phyloP scores from a whole-genome alignment of 1,140 invertebrate species.

The Trichomalopsis sarcophagae region DNA sequence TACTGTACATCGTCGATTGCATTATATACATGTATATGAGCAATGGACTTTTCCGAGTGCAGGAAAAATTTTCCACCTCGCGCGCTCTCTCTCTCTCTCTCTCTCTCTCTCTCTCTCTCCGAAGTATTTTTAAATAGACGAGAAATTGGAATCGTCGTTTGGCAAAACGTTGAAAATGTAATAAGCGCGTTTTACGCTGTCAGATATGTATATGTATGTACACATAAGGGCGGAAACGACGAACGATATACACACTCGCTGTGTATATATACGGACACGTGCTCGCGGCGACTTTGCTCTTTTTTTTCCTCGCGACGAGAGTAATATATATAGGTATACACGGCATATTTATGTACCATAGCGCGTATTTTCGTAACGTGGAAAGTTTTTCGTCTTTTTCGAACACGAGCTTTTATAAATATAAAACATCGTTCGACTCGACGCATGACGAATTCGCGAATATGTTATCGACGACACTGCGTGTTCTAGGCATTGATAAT shows the following conservation, averaged over 20 bases:
- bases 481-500: not conserved
- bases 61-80: not conserved
- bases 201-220: not conserved
- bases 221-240: not conserved
- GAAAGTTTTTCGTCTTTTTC: not conserved
- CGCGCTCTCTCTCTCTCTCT: not conserved
- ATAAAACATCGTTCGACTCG: not conserved
- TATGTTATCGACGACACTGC: not conserved
- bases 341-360: not conserved
- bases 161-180: not conserved
- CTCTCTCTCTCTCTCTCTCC: not conserved
- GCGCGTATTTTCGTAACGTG: not conserved
- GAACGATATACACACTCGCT: not conserved
- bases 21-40: not conserved
- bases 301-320: not conserved
- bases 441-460: slow-evolving; percentile 12
- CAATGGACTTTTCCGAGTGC: not conserved
- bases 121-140: not conserved
- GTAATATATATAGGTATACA: not conserved
- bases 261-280: not conserved
- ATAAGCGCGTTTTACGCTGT: not conserved
- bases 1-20: not conserved
- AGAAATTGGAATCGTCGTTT: not conserved
- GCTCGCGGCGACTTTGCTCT: not conserved
- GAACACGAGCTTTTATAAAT: not conserved